Evolutionary conservation across 2,113 vertebrate genomes (phyloP).

Genomic region (Anolis carolinensis): DNA sequence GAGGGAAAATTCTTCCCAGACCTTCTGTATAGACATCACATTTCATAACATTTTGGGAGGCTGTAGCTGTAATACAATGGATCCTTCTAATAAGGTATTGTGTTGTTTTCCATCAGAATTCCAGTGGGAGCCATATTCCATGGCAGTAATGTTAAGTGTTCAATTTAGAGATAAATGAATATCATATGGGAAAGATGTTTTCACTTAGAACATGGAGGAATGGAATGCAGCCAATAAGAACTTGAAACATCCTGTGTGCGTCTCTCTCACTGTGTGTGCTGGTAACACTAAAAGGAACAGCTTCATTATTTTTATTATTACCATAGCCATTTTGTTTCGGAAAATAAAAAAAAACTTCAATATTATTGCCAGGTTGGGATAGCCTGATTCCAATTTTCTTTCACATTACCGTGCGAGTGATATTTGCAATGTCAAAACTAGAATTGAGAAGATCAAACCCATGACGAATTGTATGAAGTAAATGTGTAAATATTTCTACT

Average conservation of each 20-base stretch:
- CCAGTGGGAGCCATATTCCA: conserved; percentile 67
- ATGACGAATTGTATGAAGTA: neutral
- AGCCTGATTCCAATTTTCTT: conserved; percentile 16
- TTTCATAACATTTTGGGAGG: conserved; percentile 57
- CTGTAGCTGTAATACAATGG: conserved; percentile 29
- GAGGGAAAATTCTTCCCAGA: conserved; percentile 54
- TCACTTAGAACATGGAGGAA: conserved; percentile 44
- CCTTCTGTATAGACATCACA: conserved; percentile 60
- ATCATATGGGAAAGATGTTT: conserved; percentile 56
- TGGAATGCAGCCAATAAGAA: conserved; percentile 47
- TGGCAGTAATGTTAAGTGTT: conserved; percentile 52
- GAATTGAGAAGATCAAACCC: neutral
- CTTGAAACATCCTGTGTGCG: conserved; percentile 6
- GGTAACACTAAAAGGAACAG: neutral
- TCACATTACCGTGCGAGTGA: conserved; percentile 26
- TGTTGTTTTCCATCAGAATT: conserved; percentile 47
- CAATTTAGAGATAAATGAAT: conserved; percentile 56
- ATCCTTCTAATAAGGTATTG: conserved; percentile 55
- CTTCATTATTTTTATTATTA: conserved; percentile 19
- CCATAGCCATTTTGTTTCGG: neutral
- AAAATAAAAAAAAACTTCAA: conserved; percentile 39
- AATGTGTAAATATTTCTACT: neutral
- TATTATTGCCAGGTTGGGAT: conserved; percentile 27
- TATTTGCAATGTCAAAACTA: conserved; percentile 7
- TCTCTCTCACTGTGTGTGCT: neutral